phyloP scores from a whole-genome alignment of 2,113 vertebrate genomes.

The Leptobrachium leishanense region DNA sequence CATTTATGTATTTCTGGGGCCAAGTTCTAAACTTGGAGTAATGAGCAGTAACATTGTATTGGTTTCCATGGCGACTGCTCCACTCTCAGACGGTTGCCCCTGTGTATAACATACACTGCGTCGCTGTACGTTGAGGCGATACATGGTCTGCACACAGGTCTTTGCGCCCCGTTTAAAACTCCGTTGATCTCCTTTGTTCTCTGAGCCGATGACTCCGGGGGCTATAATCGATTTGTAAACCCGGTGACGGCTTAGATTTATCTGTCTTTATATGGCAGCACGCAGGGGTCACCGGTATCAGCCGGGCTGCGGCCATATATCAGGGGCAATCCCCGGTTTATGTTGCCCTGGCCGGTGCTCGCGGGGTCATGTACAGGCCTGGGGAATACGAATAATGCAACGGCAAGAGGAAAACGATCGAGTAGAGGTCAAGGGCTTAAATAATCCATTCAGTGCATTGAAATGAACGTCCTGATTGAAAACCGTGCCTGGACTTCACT shows the following conservation, averaged over 20 bases:
- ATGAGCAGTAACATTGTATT: too few relatives aligned
- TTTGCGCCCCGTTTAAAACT: too few relatives aligned
- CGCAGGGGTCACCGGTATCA: conserved; percentile 14
- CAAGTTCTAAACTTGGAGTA: too few relatives aligned
- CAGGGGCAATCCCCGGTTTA: conserved; percentile 11
- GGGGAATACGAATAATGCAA: conserved; percentile 28
- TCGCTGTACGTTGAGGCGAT: too few relatives aligned
- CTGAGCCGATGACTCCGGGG: background rate
- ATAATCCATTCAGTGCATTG: conserved; percentile 8
- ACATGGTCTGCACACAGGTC: too few relatives aligned
- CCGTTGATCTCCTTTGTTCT: background rate
- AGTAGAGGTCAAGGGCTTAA: conserved; percentile 22
- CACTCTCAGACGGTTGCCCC: too few relatives aligned
- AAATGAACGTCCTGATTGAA: too few relatives aligned
- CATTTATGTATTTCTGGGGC: too few relatives aligned
- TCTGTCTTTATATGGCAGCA: conserved; percentile 9
- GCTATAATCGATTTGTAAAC: conserved; percentile 15
- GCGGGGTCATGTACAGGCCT: conserved; percentile 18
- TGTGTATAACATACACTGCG: too few relatives aligned
- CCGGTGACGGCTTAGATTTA: conserved; percentile 21
- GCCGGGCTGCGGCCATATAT: conserved; percentile 22
- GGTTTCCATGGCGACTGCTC: too few relatives aligned
- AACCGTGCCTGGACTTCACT: too few relatives aligned
- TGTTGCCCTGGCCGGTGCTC: background rate
- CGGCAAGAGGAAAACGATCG: background rate